phyloP scores from a whole-genome alignment of 2,888 invertebrate genomes.

The Cinara cedri region DNA sequence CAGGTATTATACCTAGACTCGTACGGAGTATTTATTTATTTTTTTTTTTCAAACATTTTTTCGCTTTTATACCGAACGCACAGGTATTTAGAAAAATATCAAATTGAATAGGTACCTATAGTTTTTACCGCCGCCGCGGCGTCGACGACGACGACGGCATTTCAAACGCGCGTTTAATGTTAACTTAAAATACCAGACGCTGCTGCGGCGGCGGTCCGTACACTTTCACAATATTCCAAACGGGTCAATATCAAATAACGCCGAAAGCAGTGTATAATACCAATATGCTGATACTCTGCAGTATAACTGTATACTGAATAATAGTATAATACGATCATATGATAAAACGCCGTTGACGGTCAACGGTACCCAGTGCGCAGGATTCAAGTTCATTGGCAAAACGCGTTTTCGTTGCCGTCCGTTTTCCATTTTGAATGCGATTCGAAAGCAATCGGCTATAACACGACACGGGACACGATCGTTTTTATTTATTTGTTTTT shows the following conservation, averaged over 20 bases:
- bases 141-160: background rate
- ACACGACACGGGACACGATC: background rate
- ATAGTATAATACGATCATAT: background rate
- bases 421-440: constrained; percentile 37
- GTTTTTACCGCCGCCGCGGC: background rate
- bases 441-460: constrained; percentile 37
- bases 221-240: constrained; percentile 46
- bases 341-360: constrained; percentile 4
- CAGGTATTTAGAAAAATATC: no score
- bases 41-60: no score
- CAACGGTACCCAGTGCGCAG: background rate
- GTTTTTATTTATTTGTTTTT: background rate
- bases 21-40: no score
- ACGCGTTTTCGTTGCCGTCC: constrained; percentile 30
- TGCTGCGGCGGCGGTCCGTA: no score
- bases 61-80: no score
- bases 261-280: background rate
- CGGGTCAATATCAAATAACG: constrained; percentile 50
- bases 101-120: background rate
- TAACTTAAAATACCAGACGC: no score
- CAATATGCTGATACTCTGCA: constrained; percentile 9
- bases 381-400: constrained; percentile 56
- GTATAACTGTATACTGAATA: background rate
- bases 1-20: no score
- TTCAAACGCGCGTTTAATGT: background rate